Conservation (phyloP, 2,888 invertebrate species). For the Pseudoips prasinana region DNA sequence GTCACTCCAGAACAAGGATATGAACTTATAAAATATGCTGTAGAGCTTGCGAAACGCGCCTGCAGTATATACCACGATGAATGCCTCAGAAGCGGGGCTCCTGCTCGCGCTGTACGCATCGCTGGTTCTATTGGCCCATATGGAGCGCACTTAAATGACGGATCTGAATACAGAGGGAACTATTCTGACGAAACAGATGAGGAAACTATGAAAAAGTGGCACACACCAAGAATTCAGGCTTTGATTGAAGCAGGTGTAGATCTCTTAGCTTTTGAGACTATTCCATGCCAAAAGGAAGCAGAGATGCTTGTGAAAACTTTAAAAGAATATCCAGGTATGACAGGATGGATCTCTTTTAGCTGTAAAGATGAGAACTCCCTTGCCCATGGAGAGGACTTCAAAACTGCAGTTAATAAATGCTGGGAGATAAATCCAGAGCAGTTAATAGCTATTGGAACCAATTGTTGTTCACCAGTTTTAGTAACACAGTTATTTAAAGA, state of each 20-base stretch:
- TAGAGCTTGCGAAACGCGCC: constrained; percentile 87
- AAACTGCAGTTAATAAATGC: constrained; percentile 84
- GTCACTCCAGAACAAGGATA: constrained; percentile 85
- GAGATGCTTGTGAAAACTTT: constrained; percentile 88
- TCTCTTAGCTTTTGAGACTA: constrained; percentile 94
- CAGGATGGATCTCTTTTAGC: constrained; percentile 95
- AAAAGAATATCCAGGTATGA: constrained; percentile 87
- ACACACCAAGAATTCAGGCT: constrained; percentile 89
- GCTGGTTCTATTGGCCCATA: constrained; percentile 96
- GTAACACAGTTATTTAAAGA: constrained; percentile 54
- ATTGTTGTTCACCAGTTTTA: constrained; percentile 85
- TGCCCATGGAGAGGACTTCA: constrained; percentile 90
- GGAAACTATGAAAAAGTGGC: constrained; percentile 89
- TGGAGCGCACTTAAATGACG: constrained; percentile 93
- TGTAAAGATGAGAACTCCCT: constrained; percentile 84
- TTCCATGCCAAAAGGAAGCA: constrained; percentile 92
- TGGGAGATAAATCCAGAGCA: constrained; percentile 84
- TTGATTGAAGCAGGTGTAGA: constrained; percentile 91
- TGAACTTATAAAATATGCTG: constrained; percentile 87
- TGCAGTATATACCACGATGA: constrained; percentile 81
- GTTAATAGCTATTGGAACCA: constrained; percentile 92
- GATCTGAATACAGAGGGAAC: constrained; percentile 94
- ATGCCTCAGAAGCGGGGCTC: constrained; percentile 39
- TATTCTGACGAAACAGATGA: constrained; percentile 85
- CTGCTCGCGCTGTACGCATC: constrained; percentile 77